Conservation (phyloP, 2,888 invertebrate species). For the Anorthoa munda region DNA sequence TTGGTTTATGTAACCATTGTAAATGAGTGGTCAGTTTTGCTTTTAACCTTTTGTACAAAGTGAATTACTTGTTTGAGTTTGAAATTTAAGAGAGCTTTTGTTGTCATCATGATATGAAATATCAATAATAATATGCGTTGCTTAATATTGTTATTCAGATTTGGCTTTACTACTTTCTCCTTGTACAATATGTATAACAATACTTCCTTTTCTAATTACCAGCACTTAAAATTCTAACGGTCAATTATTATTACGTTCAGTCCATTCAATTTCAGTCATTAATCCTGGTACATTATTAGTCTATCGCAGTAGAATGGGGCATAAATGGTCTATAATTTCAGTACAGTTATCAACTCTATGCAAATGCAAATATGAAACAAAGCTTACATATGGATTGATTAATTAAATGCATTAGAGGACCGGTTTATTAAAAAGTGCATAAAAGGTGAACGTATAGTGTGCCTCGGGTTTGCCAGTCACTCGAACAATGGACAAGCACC, state of each 20-base stretch:
- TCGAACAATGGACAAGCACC: constrained; percentile 81
- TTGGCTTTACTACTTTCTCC: constrained; percentile 19
- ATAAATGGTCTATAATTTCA: constrained; percentile 51
- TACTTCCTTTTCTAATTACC: constrained; percentile 26
- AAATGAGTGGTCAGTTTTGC: constrained; percentile 67
- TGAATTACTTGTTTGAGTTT: constrained; percentile 29
- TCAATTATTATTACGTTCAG: constrained; percentile 40
- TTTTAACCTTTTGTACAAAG: constrained; percentile 50
- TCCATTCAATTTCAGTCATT: constrained; percentile 45
- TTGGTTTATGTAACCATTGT: constrained; percentile 65
- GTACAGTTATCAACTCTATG: constrained; percentile 64
- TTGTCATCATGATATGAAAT: constrained; percentile 24
- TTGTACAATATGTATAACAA: constrained; percentile 21
- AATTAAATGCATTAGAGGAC: constrained; percentile 85
- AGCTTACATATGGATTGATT: constrained; percentile 80
- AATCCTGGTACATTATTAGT: constrained; percentile 49
- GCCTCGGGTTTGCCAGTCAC: constrained; percentile 78
- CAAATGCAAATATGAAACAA: constrained; percentile 74
- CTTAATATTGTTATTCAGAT: constrained; percentile 8
- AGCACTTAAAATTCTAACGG: constrained; percentile 36
- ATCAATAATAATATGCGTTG: constrained; percentile 11
- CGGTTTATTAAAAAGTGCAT: constrained; percentile 87
- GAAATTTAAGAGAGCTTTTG: constrained; percentile 27
- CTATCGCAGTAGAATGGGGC: constrained; percentile 37
- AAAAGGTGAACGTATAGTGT: constrained; percentile 74